Conservation (phyloP, 2,113 vertebrate genomes). For the Numenius arquata region DNA sequence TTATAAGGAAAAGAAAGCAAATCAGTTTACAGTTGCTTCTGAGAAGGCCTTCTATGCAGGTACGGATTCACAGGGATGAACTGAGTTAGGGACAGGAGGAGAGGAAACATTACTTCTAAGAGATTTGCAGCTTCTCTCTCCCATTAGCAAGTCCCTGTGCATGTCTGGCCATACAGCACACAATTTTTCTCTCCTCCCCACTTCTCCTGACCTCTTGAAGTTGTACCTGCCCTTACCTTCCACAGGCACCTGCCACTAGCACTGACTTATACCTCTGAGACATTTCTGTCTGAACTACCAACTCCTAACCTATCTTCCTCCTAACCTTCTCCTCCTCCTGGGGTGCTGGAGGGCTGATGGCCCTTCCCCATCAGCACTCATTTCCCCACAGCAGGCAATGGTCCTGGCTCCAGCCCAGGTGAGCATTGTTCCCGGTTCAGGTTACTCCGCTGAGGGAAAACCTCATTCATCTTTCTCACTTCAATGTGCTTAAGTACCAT, state of each 20-base stretch:
- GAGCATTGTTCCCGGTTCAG: not conserved
- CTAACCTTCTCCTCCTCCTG: not conserved
- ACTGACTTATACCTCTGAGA: not conserved
- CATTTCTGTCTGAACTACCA: not conserved
- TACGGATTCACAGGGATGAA: not conserved
- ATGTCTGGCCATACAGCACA: not conserved
- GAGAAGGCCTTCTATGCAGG: not conserved
- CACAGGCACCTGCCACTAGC: not conserved
- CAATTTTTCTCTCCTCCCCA: not conserved
- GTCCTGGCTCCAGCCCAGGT: not conserved
- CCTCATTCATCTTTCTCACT: not conserved
- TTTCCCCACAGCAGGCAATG: not conserved
- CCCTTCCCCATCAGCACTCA: not conserved
- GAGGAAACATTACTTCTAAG: not conserved
- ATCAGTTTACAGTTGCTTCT: not conserved
- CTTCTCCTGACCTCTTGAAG: not conserved
- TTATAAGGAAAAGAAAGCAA: not conserved
- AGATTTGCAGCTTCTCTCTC: not conserved
- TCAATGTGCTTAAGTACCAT: fast-evolving
- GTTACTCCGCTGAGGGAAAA: not conserved
- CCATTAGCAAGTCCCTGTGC: not conserved
- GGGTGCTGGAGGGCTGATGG: not conserved
- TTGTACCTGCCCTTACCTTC: not conserved
- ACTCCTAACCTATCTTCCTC: not conserved
- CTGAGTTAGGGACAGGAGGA: not conserved